Evolutionary conservation across 1,140 invertebrate genomes (phyloP).

Genomic region (Drosophila kurseongensis): DNA sequence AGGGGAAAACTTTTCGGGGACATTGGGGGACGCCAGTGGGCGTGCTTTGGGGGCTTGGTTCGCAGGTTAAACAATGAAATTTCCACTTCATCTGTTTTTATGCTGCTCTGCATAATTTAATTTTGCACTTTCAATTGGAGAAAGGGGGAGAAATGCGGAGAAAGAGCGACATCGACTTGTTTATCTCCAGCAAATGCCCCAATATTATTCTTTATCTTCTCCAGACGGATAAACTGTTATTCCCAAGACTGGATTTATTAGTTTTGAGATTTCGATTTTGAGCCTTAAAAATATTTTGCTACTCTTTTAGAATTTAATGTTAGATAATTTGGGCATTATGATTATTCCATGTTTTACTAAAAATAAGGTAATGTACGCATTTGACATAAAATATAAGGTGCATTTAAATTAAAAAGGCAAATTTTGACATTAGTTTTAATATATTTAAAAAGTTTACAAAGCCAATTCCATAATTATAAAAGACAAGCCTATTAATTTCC

Average conservation of each 20-base stretch:
- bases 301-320: no score
- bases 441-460: no score
- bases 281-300: no score
- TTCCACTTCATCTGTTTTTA: conserved; percentile 82
- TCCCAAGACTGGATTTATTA: not conserved
- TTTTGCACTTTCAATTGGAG: conserved; percentile 73
- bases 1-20: conserved; percentile 12
- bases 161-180: conserved; percentile 5
- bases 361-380: no score
- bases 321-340: no score
- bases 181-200: not conserved
- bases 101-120: conserved; percentile 81
- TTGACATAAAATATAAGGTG: no score
- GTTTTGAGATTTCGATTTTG: no score
- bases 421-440: no score
- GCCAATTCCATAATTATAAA: no score
- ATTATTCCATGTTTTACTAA: no score
- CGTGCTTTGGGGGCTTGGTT: conserved; percentile 37
- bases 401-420: no score
- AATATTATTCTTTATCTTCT: not conserved
- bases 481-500: no score
- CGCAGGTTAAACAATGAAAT: conserved; percentile 80
- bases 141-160: not conserved
- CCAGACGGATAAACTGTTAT: not conserved
- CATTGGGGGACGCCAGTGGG: not conserved